These are phyloP conservation scores for Sipha maydis DNA, from an alignment of 2,888 invertebrate genomes.

Conservation along the genomic window DNA sequence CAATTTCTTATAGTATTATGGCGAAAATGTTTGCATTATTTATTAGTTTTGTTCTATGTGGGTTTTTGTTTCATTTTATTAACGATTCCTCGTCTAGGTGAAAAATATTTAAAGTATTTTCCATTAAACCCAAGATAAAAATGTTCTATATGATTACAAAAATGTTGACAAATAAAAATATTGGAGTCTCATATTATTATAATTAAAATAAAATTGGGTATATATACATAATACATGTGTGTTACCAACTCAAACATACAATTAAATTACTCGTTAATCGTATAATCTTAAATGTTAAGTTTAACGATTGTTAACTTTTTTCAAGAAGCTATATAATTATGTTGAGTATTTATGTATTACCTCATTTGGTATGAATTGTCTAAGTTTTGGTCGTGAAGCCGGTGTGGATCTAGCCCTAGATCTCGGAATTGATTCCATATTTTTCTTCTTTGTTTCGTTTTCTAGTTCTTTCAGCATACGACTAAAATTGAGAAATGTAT, in stretches of 20 bases:
- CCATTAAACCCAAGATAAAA: background rate
- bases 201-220: background rate
- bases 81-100: background rate
- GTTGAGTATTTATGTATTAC: conserved; percentile 7
- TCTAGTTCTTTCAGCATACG: conserved; percentile 57
- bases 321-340: background rate
- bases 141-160: background rate
- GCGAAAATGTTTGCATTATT: conserved; percentile 26
- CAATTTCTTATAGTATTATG: background rate
- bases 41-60: background rate
- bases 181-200: background rate
- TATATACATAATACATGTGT: background rate
- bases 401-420: conserved; percentile 39
- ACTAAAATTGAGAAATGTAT: conserved; percentile 24
- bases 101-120: background rate
- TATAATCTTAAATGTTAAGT: background rate
- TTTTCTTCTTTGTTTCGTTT: conserved; percentile 52
- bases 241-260: no score
- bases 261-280: background rate
- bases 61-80: conserved; percentile 12
- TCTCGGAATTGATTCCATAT: conserved; percentile 32
- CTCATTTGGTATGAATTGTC: conserved; percentile 54
- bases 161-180: background rate
- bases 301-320: background rate
- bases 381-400: conserved; percentile 39